Conservation (phyloP, 30 jellyfish, hydroid and myxozoan genomes). For the Pseudorhiza aurosa region DNA sequence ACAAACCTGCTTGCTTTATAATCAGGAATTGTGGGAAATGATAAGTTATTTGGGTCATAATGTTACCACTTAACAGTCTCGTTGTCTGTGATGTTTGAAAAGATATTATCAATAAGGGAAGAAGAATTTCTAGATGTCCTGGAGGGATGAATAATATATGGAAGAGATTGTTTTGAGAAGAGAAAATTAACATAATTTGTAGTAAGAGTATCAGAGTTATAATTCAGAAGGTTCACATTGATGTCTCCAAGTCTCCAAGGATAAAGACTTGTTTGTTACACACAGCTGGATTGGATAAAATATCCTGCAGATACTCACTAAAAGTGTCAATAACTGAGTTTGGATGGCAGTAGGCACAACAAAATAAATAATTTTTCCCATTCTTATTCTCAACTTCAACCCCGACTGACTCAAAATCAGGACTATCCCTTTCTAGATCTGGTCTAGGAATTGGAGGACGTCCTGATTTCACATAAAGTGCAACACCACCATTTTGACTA, state of each 20-base stretch:
- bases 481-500: slow-evolving; percentile 72
- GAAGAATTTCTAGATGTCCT: slow-evolving; percentile 56
- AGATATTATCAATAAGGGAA: slow-evolving; percentile 67
- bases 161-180: slow-evolving; percentile 30
- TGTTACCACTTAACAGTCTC: slow-evolving; percentile 50
- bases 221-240: slow-evolving; percentile 23
- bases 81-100: slow-evolving; percentile 35
- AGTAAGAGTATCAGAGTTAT: slow-evolving; percentile 5
- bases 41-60: slow-evolving; percentile 54
- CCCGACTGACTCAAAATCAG: slow-evolving; percentile 56
- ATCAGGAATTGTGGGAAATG: slow-evolving; percentile 60
- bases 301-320: slow-evolving; percentile 5
- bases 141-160: slow-evolving; percentile 46
- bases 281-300: slow-evolving; percentile 21
- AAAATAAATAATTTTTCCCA: slow-evolving; percentile 46
- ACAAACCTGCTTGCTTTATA: slow-evolving; percentile 66
- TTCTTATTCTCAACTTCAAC: slow-evolving; percentile 39
- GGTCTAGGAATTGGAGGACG: slow-evolving; percentile 49
- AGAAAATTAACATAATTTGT: slow-evolving; percentile 20
- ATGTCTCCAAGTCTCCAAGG: slow-evolving; percentile 28
- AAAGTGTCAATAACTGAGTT: slow-evolving; percentile 30
- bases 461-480: slow-evolving; percentile 55
- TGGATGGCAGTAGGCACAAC: slow-evolving; percentile 61
- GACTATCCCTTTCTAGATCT: slow-evolving; percentile 25
- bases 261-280: slow-evolving; percentile 19